Evolutionary conservation across 2,797 vertebrate genomes (phyloP).

Genomic region (Ambastaia sidthimunki): DNA sequence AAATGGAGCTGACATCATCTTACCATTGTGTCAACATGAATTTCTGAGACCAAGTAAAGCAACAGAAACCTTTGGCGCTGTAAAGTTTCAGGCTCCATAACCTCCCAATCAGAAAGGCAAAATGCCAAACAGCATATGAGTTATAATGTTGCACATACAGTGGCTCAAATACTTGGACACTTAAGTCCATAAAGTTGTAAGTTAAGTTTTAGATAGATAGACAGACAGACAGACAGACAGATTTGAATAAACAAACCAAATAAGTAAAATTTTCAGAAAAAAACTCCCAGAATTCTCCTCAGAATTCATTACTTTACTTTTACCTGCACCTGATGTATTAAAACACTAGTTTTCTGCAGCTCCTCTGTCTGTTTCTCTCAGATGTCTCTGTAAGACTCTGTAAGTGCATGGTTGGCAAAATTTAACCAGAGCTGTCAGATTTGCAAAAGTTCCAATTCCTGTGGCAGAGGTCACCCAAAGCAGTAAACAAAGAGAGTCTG

Average conservation of each 20-base stretch:
- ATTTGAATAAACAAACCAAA: too few species aligned
- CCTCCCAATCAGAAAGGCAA: neutral
- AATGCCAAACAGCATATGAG: neutral
- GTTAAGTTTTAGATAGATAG: too few species aligned
- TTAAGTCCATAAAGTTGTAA: too few species aligned
- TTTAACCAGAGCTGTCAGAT: constrained; percentile 61
- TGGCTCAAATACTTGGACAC: too few species aligned
- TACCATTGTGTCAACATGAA: constrained; percentile 35
- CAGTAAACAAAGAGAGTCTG: constrained; percentile 71
- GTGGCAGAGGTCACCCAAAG: constrained; percentile 67
- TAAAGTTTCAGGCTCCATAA: neutral
- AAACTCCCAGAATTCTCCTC: neutral
- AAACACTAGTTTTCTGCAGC: constrained; percentile 45
- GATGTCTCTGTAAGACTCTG: constrained; percentile 29
- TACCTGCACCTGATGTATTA: constrained; percentile 14
- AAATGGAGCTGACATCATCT: constrained; percentile 53
- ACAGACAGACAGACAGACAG: too few species aligned
- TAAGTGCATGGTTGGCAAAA: constrained; percentile 26
- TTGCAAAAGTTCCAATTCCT: constrained; percentile 62
- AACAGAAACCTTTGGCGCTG: neutral
- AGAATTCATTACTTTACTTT: too few species aligned
- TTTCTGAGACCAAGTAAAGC: constrained; percentile 17
- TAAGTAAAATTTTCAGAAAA: too few species aligned
- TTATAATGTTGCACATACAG: too few species aligned
- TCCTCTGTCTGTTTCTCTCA: constrained; percentile 19